phyloP scores from a whole-genome alignment of 2,113 vertebrate species.

The Promerops cafer region DNA sequence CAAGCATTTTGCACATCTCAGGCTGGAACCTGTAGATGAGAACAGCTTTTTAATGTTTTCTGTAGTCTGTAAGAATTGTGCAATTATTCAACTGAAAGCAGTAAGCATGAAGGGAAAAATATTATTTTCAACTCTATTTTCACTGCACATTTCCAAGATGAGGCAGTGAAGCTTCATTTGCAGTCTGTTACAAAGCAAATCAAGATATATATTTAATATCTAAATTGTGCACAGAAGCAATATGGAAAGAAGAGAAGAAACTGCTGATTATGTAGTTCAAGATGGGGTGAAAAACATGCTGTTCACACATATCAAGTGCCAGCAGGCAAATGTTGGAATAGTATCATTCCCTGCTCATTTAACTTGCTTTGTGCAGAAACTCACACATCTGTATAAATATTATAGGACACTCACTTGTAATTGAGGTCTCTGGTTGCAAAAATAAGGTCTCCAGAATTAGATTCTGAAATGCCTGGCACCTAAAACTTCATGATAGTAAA shows the following conservation, averaged over 20 bases:
- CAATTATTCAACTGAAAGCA: conserved; percentile 70
- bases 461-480: neutral
- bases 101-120: conserved; percentile 65
- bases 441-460: neutral
- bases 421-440: neutral
- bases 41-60: conserved; percentile 78
- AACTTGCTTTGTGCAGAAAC: neutral
- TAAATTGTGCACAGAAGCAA: conserved; percentile 49
- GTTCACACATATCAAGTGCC: conserved; percentile 18
- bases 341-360: neutral
- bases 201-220: conserved; percentile 65
- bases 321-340: conserved; percentile 48
- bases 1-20: conserved; percentile 22
- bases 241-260: conserved; percentile 55
- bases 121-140: conserved; percentile 65
- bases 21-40: conserved; percentile 62
- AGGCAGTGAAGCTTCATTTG: conserved; percentile 70
- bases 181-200: conserved; percentile 73
- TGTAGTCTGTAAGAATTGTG: conserved; percentile 68
- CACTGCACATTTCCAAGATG: conserved; percentile 62
- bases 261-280: conserved; percentile 30
- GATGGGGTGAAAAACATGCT: conserved; percentile 13
- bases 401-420: neutral
- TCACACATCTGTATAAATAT: neutral
- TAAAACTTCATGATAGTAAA: neutral